phyloP scores from a whole-genome alignment of 1,140 invertebrate genomes.

The Centruroides vittatus region DNA sequence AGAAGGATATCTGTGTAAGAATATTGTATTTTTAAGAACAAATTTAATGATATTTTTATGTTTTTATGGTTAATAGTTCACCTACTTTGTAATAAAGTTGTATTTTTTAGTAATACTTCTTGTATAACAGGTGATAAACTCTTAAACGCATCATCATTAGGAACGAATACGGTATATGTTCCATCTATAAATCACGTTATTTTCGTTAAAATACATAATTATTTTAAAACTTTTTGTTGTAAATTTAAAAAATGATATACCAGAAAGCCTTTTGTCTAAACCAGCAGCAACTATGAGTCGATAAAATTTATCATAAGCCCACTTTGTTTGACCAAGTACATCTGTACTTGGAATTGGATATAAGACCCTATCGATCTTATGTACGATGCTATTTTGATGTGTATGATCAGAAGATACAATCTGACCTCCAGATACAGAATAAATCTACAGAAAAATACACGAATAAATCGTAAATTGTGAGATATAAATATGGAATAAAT shows the following conservation, averaged over 20 bases:
- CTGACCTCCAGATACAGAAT: constrained; percentile 29
- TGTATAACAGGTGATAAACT: constrained; percentile 21
- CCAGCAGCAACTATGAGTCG: constrained; percentile 18
- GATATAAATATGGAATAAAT: not conserved
- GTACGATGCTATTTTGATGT: constrained; percentile 27
- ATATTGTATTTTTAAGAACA: too few relatives aligned
- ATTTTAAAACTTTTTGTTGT: not conserved
- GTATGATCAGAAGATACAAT: constrained; percentile 23
- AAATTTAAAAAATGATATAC: constrained; percentile 17
- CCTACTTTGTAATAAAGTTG: constrained; percentile 14
- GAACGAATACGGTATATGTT: constrained; percentile 30
- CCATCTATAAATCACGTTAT: constrained; percentile 3
- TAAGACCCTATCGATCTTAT: constrained; percentile 29
- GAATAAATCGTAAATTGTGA: not conserved
- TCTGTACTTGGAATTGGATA: constrained; percentile 24
- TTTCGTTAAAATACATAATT: too few relatives aligned
- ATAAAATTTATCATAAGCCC: constrained; percentile 2
- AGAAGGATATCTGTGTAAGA: constrained; percentile 43
- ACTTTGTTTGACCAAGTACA: constrained; percentile 18
- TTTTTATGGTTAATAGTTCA: not conserved
- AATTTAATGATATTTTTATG: not conserved
- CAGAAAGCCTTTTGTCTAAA: constrained; percentile 18
- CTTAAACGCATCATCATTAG: constrained; percentile 28
- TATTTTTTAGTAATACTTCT: constrained; percentile 13
- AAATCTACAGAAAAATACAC: constrained; percentile 19